A percentile compares a stretch with the other conserved stretches of the same genome.
These are phyloP conservation scores for Pogona vitticeps DNA, from an alignment of 2,113 vertebrate genomes.

Conservation along the genomic window DNA sequence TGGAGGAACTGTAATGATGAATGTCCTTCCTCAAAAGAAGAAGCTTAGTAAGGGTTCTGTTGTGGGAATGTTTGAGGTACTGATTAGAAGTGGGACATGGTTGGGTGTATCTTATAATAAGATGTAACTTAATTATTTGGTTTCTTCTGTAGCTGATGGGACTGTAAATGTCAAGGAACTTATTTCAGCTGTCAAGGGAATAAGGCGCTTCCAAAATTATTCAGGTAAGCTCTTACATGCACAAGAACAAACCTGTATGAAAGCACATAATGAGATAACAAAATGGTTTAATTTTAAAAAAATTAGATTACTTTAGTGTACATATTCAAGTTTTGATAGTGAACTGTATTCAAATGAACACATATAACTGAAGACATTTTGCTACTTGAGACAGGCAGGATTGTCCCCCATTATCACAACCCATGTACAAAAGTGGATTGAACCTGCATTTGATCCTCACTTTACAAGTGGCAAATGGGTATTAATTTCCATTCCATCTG, in stretches of 20 bases:
- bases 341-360: neutral
- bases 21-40: neutral
- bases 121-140: neutral
- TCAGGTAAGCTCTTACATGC: constrained; percentile 40
- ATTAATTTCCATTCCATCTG: too few relatives aligned
- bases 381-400: neutral
- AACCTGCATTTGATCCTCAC: neutral
- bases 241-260: neutral
- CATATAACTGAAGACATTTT: too few relatives aligned
- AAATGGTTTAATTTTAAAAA: neutral
- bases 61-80: neutral
- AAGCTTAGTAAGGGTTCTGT: neutral
- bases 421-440: neutral
- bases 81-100: too few relatives aligned
- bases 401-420: too few relatives aligned
- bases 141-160: constrained; percentile 37
- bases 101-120: neutral
- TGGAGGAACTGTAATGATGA: neutral
- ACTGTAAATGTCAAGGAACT: constrained; percentile 44
- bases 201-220: constrained; percentile 42
- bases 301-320: neutral
- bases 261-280: neutral
- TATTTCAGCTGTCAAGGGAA: constrained; percentile 35
- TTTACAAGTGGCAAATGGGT: neutral
- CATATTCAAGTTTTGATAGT: neutral